Evolutionary conservation across 1,140 invertebrate species (phyloP).

Genomic region (Oryzaephilus surinamensis): DNA sequence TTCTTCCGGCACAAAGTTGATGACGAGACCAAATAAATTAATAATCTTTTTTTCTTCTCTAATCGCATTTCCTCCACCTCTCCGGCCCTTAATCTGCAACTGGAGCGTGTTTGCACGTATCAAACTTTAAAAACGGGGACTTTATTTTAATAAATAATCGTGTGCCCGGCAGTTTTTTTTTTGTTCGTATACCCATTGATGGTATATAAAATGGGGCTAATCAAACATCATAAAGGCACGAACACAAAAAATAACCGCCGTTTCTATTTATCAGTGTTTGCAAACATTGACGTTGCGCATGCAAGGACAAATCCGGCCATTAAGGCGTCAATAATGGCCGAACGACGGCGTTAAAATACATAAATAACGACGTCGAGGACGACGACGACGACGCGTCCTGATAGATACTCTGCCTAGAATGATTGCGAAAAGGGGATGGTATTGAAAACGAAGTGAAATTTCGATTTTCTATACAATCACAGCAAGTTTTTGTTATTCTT

Average conservation of each 20-base stretch:
- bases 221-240: constrained; percentile 23
- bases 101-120: no score
- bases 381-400: constrained; percentile 22
- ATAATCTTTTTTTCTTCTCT: no score
- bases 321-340: constrained; percentile 36
- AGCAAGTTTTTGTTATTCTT: no score
- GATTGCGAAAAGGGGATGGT: constrained; percentile 2
- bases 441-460: no score
- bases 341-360: constrained; percentile 34
- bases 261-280: constrained; percentile 34
- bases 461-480: no score
- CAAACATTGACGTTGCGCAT: constrained; percentile 33
- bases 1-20: no score
- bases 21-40: no score
- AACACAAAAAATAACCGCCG: constrained; percentile 16
- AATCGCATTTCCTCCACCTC: no score
- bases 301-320: constrained; percentile 34
- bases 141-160: background rate
- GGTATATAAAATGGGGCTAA: constrained; percentile 6
- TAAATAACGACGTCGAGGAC: constrained; percentile 29
- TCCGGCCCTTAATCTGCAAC: no score
- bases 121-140: no score
- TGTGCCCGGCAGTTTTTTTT: background rate
- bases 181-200: background rate
- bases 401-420: constrained; percentile 22